Evolutionary conservation across 1,140 invertebrate genomes (phyloP), one percentile per base, ranked within the genome.

Genomic region (Platorchestia sp.): DNA sequence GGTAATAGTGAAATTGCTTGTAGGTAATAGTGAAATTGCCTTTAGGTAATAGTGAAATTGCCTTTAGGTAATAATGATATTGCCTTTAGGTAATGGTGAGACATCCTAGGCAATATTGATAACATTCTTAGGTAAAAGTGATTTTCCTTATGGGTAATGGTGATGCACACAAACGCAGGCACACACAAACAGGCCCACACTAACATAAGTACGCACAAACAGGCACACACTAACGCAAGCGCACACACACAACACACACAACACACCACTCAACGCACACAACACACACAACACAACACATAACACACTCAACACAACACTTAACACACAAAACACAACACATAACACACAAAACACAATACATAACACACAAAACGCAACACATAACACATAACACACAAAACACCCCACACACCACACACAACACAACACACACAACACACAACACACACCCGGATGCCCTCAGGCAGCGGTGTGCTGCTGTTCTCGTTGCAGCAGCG

Each of bases 401-500:
- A n/a, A 41, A 43, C 45, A 95, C 59, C n/a, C 0, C 27, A 45
- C 16, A 87, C 96, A 95, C 45, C 6, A 96, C 95, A 51, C 47
- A 51, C 14, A 10, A 75, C 59, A 75, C 14, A 51, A 51, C n/a
- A n/a, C 59, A 75, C 59, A 75, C 59, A 75, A 10, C 14, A 75
- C 47, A 51, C 47, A 51, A 6, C 47, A 51, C 47, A 51, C 27
- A 75, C 59, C 10, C 96, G 97, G 75, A 98, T 97, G 95, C 98
- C 97, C 75, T 97, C 97, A 7, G 98, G 97, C 59, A 98, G 97
- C 95, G 98, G 97, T 95, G 97, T 97, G 43, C 97, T 97, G 42
- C 98, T 98, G 47, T 98, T 97, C 95, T 98, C 97, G 7, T 98
- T 97, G 96, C 98, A 99, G 96, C 98, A 99, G 96, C 98, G 98